Evolutionary conservation across 2,888 invertebrate species (phyloP).

Genomic region (Charanyca ferruginea): DNA sequence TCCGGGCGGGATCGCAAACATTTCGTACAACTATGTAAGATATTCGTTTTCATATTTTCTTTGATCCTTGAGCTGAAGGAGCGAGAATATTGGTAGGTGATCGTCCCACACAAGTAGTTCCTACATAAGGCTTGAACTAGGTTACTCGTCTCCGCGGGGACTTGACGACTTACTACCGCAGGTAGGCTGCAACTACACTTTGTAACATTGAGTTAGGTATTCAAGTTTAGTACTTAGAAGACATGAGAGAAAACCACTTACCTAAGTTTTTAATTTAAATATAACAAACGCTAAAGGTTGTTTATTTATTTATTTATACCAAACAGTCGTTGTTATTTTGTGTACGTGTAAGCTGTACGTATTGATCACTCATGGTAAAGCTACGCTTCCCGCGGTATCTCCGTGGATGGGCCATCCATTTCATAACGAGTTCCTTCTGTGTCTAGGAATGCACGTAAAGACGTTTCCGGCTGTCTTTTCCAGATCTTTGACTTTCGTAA

Average conservation of each 20-base stretch:
- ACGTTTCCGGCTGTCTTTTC: no score
- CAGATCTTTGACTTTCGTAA: no score
- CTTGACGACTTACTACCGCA: not conserved
- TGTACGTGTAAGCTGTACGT: no score
- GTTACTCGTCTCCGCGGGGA: slow-evolving; percentile 8
- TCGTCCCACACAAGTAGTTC: not conserved
- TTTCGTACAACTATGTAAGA: slow-evolving; percentile 18
- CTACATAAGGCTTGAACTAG: slow-evolving; percentile 11
- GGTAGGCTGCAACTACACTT: not conserved
- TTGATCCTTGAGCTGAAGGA: slow-evolving; percentile 27
- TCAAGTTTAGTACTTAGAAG: not conserved
- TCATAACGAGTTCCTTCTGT: no score
- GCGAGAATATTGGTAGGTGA: slow-evolving; percentile 9
- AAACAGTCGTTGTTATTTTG: no score
- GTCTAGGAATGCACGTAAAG: no score
- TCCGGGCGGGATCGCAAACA: slow-evolving; percentile 37
- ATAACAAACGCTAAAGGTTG: not conserved
- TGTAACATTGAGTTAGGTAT: not conserved
- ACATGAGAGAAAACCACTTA: not conserved
- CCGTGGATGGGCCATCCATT: no score
- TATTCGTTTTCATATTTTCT: slow-evolving; percentile 33
- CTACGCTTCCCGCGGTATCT: no score
- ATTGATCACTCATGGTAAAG: no score
- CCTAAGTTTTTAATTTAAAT: not conserved
- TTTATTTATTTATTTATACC: not conserved